These are phyloP conservation scores for Nannospalax galili DNA, from an alignment of 2,113 vertebrate genomes.

Conservation along the genomic window DNA sequence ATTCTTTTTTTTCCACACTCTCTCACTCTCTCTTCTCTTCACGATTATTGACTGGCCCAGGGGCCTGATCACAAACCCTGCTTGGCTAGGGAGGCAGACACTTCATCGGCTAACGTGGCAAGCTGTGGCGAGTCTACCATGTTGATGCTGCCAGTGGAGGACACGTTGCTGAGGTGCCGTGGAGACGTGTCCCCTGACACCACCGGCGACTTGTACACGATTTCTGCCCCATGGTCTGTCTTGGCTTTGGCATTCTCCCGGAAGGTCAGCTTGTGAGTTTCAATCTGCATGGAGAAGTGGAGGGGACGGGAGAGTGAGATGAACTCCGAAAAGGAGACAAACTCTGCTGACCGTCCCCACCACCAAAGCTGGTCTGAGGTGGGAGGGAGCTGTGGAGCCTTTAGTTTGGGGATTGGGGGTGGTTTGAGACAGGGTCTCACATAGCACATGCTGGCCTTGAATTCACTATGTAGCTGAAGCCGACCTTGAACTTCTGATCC, in stretches of 20 bases:
- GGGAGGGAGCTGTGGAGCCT: background rate
- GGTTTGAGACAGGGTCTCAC: background rate
- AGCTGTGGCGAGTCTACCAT: slow-evolving; percentile 97
- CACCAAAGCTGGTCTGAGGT: fast-evolving
- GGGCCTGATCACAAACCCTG: slow-evolving; percentile 96
- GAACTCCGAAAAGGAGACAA: fast-evolving
- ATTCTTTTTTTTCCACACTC: slow-evolving; percentile 81
- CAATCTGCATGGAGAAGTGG: slow-evolving; percentile 87
- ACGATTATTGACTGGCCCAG: background rate
- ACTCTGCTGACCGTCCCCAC: background rate
- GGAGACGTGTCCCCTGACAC: slow-evolving; percentile 94
- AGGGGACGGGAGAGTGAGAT: fast-evolving
- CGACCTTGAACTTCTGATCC: background rate
- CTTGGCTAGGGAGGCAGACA: slow-evolving; percentile 97
- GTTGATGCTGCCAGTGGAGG: slow-evolving; percentile 98
- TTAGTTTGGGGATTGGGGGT: no score
- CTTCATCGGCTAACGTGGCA: slow-evolving; percentile 96
- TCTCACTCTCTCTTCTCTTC: slow-evolving; percentile 66
- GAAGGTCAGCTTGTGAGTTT: slow-evolving; percentile 97
- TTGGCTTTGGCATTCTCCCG: slow-evolving; percentile 97
- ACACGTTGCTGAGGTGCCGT: slow-evolving; percentile 96
- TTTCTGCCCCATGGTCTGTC: slow-evolving; percentile 98
- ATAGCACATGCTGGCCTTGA: background rate
- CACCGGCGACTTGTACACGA: slow-evolving; percentile 92
- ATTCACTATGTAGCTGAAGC: background rate